Base-by-base conservation (phyloP, 1,140 invertebrate species). In the Apis cerana region DNA sequence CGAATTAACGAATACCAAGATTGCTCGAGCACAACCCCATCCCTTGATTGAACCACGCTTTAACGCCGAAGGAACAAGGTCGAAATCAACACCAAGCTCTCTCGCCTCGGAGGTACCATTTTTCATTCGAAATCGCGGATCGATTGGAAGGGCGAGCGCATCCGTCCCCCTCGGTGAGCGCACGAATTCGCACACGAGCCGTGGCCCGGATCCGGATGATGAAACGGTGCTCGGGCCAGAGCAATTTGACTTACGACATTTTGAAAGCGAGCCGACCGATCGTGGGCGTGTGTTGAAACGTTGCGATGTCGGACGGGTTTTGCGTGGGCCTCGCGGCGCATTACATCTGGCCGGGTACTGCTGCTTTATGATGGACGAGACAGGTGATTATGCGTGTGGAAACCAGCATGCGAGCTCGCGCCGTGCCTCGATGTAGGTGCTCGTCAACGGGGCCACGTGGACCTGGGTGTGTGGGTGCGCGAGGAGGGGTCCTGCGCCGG, bases 271-370 rank as follows among this genome's bases (percentile, higher is more conserved):
- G 91, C 93, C 93, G 93, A 92, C 90, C 86, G 84, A 82, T 89
- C 89, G 93, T 93, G 89, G 92, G 93, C 91, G 93, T 93, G 92
- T 92, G 93, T 93, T 93, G 93, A 93, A 93, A 93, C 91, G 92
- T 92, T 89, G 89, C 88, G 89, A 93, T 87, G 92, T 92, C 88
- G 89, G 92, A 93, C 90, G 91, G 90, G 89, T 91, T 91, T 93
- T 92, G 93, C 92, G 93, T 93, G 92, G 93, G 93, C 91, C 88
- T 43, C 83, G 80, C 72, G 88, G 88, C 89, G 90, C 90, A 93
- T 93, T 93, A 92, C 92, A 93, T 93, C 90, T 92, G 91, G 88
- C 85, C 85, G 72, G 78, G 84, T 86, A 87, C 87, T 43, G 91
- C 84, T 83, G 84, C 87, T 91, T 43, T 92, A 93, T 93, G 93